A percentile compares a stretch with the other conserved stretches of the same genome.
phyloP scores from a whole-genome alignment of 2,888 invertebrate species.

The Dryocosmus kuriphilus region DNA sequence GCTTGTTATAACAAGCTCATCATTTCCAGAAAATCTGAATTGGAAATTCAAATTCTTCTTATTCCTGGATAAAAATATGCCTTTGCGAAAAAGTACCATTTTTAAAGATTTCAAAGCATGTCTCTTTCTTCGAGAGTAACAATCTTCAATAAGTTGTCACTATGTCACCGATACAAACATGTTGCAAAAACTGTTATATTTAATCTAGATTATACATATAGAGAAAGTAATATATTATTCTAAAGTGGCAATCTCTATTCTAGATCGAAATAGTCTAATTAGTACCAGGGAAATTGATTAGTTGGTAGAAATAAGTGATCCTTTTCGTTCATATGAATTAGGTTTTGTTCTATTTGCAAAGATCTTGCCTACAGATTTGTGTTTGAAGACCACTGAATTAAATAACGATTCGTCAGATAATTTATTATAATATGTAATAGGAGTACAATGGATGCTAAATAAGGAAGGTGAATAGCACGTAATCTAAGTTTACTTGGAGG shows the following conservation, averaged over 20 bases:
- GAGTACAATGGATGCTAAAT: constrained; percentile 14
- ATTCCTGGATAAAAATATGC: neutral
- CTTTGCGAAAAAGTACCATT: no score
- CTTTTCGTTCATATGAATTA: neutral
- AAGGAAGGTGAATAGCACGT: constrained; percentile 24
- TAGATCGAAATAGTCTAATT: neutral
- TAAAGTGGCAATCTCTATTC: neutral
- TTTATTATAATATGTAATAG: neutral
- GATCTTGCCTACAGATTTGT: neutral
- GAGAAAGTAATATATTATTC: no score
- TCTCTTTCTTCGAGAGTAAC: no score
- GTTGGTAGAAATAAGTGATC: neutral
- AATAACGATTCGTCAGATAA: neutral
- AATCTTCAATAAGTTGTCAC: no score
- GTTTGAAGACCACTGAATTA: neutral
- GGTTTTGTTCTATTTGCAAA: neutral
- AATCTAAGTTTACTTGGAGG: neutral
- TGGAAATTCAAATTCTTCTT: neutral
- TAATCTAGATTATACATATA: no score
- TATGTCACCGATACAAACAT: no score
- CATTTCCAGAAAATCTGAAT: neutral
- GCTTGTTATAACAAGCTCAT: neutral
- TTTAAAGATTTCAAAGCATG: no score
- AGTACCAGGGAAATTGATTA: neutral
- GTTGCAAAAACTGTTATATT: no score